A percentile compares a stretch with the other conserved stretches of the same genome.
These are phyloP conservation scores for Drosophila oshimai DNA, from an alignment of 1,140 invertebrate genomes.

Conservation along the genomic window DNA sequence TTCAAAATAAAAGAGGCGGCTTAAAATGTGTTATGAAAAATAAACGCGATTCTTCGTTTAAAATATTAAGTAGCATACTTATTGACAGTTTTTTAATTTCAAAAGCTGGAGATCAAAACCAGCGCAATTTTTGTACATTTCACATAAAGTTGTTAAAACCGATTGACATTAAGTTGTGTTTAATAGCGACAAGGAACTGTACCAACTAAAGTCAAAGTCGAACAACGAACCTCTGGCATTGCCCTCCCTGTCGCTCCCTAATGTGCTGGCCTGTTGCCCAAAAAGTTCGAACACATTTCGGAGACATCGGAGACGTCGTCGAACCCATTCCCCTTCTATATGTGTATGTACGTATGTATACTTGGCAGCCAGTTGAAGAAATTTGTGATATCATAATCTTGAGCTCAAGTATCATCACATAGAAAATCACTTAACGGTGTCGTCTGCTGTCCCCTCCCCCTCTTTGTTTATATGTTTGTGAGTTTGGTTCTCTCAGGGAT, in stretches of 20 bases:
- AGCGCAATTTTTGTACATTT: too few relatives aligned
- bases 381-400: slow-evolving; percentile 80
- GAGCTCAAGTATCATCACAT: slow-evolving; percentile 80
- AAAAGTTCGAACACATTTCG: slow-evolving; percentile 53
- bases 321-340: neutral
- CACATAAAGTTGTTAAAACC: too few relatives aligned
- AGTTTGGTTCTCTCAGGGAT: slow-evolving; percentile 44
- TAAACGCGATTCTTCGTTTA: too few relatives aligned
- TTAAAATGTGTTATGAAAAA: too few relatives aligned
- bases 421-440: slow-evolving; percentile 80
- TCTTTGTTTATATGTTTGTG: neutral
- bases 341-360: neutral
- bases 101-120: too few relatives aligned
- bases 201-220: slow-evolving; percentile 23
- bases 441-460: slow-evolving; percentile 17
- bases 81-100: too few relatives aligned
- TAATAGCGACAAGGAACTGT: neutral
- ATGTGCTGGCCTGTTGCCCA: slow-evolving; percentile 58
- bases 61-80: too few relatives aligned
- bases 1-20: too few relatives aligned
- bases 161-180: too few relatives aligned
- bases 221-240: slow-evolving; percentile 34
- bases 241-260: neutral
- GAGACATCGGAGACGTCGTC: slow-evolving; percentile 52
- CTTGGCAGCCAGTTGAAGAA: slow-evolving; percentile 50